Evolutionary conservation across 2,797 vertebrate species (phyloP).

Genomic region (Chanos chanos): DNA sequence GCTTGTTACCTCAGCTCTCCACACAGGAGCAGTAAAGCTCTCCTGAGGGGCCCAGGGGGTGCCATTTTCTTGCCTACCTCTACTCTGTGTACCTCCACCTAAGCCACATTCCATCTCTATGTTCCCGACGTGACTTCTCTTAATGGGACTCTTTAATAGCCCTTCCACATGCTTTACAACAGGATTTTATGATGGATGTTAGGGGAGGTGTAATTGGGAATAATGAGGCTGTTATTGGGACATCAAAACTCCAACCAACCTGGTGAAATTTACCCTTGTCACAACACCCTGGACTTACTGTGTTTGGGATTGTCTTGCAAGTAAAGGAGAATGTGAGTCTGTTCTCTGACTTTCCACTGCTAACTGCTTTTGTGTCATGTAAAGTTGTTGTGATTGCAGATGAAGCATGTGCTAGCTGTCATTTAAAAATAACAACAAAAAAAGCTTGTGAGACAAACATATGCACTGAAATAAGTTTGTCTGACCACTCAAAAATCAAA

Average conservation of each 20-base stretch:
- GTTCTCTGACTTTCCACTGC: too few relatives aligned
- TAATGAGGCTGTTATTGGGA: constrained; percentile 64
- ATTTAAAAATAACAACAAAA: too few relatives aligned
- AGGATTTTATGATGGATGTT: constrained; percentile 67
- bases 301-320: background rate
- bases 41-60: constrained; percentile 25
- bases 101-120: constrained; percentile 44
- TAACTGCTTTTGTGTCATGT: too few relatives aligned
- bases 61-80: constrained; percentile 1
- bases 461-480: too few relatives aligned
- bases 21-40: constrained; percentile 17
- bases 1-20: constrained; percentile 4
- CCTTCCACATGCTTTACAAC: constrained; percentile 55
- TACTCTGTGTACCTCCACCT: background rate
- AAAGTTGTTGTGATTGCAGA: too few relatives aligned
- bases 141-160: constrained; percentile 65
- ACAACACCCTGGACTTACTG: constrained; percentile 15
- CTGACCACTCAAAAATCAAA: too few relatives aligned
- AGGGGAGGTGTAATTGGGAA: constrained; percentile 66
- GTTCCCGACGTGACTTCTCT: constrained; percentile 58
- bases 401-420: too few relatives aligned
- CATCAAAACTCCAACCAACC: constrained; percentile 50
- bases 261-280: constrained; percentile 40
- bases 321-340: too few relatives aligned
- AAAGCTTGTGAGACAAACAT: too few relatives aligned